Conservation (phyloP, 2,113 vertebrate species). For the Silurus glanis region DNA sequence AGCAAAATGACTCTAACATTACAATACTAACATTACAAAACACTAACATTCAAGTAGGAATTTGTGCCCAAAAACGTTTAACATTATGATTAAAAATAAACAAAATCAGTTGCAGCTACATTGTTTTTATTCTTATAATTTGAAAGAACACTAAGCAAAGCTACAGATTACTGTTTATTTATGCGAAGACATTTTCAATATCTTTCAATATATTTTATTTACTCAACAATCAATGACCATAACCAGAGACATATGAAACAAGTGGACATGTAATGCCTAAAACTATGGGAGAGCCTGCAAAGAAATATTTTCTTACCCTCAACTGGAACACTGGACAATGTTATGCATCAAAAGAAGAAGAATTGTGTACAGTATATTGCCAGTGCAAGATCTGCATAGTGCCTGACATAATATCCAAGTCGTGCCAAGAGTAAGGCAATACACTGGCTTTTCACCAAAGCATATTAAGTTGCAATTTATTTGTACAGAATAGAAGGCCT, state of each 20-base stretch:
- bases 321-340: conserved; percentile 13
- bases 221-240: neutral
- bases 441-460: conserved; percentile 25
- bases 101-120: neutral
- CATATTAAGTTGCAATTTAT: conserved; percentile 19
- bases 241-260: conserved; percentile 21
- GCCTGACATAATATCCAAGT: conserved; percentile 26
- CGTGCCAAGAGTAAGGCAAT: conserved; percentile 31
- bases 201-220: conserved; percentile 11
- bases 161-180: conserved; percentile 1
- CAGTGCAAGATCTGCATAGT: conserved; percentile 21
- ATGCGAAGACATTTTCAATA: neutral
- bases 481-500: conserved; percentile 8
- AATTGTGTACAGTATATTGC: conserved; percentile 11
- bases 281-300: neutral
- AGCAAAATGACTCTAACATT: neutral
- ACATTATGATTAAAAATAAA: neutral
- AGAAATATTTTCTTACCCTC: neutral
- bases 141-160: neutral
- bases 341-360: neutral
- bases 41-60: neutral
- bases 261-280: neutral
- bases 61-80: neutral
- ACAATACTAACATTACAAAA: neutral
- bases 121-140: too few species aligned